Conservation (phyloP, 1,140 invertebrate genomes). For the Heliconius himera region DNA sequence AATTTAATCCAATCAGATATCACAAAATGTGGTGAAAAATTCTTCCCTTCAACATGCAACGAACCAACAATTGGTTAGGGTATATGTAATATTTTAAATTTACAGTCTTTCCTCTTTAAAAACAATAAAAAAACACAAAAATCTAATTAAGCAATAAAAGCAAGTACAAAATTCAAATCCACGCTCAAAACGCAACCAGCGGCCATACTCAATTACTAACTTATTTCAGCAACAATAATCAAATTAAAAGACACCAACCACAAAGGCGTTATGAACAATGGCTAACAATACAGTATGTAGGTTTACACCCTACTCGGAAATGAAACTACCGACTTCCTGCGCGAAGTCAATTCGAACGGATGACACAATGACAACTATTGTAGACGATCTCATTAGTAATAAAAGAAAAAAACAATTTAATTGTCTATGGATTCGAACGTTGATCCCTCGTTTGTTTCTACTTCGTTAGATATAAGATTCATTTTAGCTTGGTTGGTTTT, state of each 20-base stretch:
- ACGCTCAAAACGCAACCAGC: not conserved
- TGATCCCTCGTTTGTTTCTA: not conserved
- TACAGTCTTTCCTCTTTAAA: too few relatives aligned
- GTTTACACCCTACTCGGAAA: conserved; percentile 43
- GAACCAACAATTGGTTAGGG: too few relatives aligned
- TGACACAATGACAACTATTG: conserved; percentile 67
- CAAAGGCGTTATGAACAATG: conserved; percentile 22
- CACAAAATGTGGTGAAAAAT: too few relatives aligned
- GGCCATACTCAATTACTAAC: conserved; percentile 5
- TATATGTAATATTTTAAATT: too few relatives aligned
- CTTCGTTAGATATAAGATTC: not conserved
- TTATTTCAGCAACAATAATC: conserved; percentile 11
- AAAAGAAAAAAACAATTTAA: conserved; percentile 74
- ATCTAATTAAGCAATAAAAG: too few relatives aligned
- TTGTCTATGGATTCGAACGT: not conserved
- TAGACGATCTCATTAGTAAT: conserved; percentile 76
- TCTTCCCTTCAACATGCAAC: too few relatives aligned
- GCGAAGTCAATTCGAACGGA: conserved; percentile 37
- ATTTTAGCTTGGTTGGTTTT: conserved; percentile 25
- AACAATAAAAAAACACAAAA: too few relatives aligned
- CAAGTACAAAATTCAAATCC: not conserved
- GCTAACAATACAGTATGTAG: conserved; percentile 34
- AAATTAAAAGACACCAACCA: not conserved
- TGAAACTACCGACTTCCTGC: conserved; percentile 39
- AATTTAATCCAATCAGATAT: too few relatives aligned